These are phyloP conservation scores for Bombus haemorrhoidalis DNA, from an alignment of 1,140 invertebrate species.

Conservation along the genomic window DNA sequence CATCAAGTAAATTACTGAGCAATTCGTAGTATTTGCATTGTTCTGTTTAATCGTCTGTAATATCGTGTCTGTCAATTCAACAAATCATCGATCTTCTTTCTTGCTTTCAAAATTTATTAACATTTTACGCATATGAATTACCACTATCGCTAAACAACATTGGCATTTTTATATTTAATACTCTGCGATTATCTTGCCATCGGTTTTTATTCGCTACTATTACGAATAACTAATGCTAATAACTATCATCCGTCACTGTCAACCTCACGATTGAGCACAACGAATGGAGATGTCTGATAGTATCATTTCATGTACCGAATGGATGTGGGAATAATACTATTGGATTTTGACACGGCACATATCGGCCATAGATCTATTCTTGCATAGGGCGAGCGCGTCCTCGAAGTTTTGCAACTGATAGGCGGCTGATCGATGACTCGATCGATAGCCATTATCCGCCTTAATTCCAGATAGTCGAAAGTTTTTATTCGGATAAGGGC, in stretches of 20 bases:
- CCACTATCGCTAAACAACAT: neutral
- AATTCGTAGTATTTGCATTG: neutral
- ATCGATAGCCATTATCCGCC: constrained; percentile 29
- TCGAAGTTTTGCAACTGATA: constrained; percentile 31
- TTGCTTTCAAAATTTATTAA: neutral
- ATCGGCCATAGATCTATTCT: constrained; percentile 14
- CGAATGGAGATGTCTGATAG: constrained; percentile 44
- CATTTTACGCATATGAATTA: neutral
- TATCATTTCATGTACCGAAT: constrained; percentile 7
- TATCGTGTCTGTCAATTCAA: neutral
- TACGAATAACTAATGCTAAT: constrained; percentile 11
- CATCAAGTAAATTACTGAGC: neutral
- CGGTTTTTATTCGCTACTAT: neutral
- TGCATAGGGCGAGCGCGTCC: neutral
- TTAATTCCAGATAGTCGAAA: constrained; percentile 28
- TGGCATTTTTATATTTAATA: neutral
- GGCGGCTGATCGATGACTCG: constrained; percentile 53
- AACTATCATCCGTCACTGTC: constrained; percentile 52
- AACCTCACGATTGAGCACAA: constrained; percentile 19
- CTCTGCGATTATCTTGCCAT: neutral
- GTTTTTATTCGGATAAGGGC: constrained; percentile 30
- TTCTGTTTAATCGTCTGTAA: neutral
- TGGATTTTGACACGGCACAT: constrained; percentile 30
- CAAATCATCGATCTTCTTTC: neutral
- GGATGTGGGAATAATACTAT: constrained; percentile 29